Base-by-base conservation (phyloP, 2,888 invertebrate species). In the Drosophila rubida region DNA sequence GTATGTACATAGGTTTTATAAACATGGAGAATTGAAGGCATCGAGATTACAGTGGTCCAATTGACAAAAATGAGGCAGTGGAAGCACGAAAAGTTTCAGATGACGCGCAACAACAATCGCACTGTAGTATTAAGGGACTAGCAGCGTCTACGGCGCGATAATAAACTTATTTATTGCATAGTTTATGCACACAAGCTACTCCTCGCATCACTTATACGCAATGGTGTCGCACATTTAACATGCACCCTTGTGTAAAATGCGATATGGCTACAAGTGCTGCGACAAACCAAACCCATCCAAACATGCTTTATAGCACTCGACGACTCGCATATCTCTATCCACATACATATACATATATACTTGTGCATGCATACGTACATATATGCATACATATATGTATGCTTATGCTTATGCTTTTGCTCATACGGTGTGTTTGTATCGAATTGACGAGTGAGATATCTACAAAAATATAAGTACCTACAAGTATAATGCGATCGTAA, bases 111-210 rank as follows among this genome's bases (percentile, higher is more conserved):
- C 53, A 30, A 46, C 58, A 48, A 48, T 42, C 19, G 13, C 41
- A 16, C 25, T 22, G 67, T 48, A 22, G 59, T 45, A 73, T 67
- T 54, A 37, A 49, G 64, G 64, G 57, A 72, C 44, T 44, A 51
- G 22, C 9, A 59, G 44, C 22, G 42, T 53, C 23, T 57, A 46
- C 41, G 50, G 41, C 46, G 67, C 64, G 85, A 87, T 87, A 88
- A 90, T 89, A 90, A 89, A 89, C 82, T 85, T 83, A 80, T 89
- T 90, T 90, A 90, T 88, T 80, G 87, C 83, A 81, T 82, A 89
- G 85, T 88, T 89, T 90, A 89, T 89, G 78, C 70, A 73, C 71
- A 60, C 70, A 55, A 69, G 84, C 82, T 9, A 32, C 5, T 32
- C 32, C 27, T 30, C 51, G 41, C 87, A 90, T 86, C 89, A 86